Base-by-base conservation (phyloP, 2,113 vertebrate genomes). In the Uria aalge region DNA sequence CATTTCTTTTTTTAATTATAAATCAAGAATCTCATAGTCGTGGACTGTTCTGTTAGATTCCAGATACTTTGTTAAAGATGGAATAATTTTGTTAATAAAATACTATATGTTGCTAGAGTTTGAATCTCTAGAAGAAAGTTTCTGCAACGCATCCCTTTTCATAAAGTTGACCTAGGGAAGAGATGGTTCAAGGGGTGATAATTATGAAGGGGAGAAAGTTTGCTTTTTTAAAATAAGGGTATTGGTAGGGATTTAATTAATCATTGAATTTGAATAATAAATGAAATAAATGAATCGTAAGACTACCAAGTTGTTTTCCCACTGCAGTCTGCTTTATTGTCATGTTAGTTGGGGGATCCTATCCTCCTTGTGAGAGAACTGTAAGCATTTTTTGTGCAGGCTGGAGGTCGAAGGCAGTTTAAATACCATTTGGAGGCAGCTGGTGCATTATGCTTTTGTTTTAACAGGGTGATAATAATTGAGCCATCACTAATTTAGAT, bases 21-120 rank as follows among this genome's bases (percentile, higher is more conserved):
- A 85, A 52, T 43, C 18, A 69, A 62, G 52, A 74, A 24, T 89
- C 15, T 90, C 19, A 29, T 23, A 56, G 41, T 48, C 41, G 43
- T 85, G 62, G 62, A 47, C 43, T 64, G 32, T 52, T 85, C 21
- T 68, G 67, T 59, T 85, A 80, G 47, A 83, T 88, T 86, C 34
- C 3, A 6, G 77, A 71, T 84, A n/a, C 40, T 75, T 84, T 73
- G 20, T 73, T 90, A 83, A 92, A 83, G 63, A 22, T 90, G 32
- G 56, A 86, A 57, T 84, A 75, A 53, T 76, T 88, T 88, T 10
- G 34, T 92, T 81, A 87, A 92, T 95, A 86, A 95, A 92, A 47
- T 71, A 32, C 1, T 5, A 2, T 69, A 2, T 43, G 15, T 67
- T 68, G 47, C 45, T 80, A 29, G 72, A 86, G 26, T 69, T 91